Percentiles rank a stretch among this genome's conserved stretches.
These are phyloP conservation scores for Carduelis carduelis DNA, from an alignment of 2,797 vertebrate genomes.

Conservation along the genomic window DNA sequence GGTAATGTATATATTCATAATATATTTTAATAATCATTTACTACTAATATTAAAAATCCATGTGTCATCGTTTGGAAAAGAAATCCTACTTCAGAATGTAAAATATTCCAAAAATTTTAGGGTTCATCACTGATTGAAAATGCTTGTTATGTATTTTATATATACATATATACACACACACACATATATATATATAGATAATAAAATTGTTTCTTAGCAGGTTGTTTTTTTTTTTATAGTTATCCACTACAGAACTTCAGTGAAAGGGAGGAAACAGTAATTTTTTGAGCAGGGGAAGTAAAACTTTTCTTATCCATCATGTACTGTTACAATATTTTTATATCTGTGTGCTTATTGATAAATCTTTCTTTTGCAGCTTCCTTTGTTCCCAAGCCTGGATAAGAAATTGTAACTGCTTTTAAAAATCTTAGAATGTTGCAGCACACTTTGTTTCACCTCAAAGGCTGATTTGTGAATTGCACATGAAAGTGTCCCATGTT, in stretches of 20 bases:
- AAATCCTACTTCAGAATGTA: background rate
- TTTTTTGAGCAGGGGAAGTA: background rate
- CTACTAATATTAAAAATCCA: background rate
- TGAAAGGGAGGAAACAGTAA: background rate
- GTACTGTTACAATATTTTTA: background rate
- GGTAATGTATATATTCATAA: background rate
- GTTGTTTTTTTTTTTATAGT: background rate
- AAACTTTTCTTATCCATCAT: background rate
- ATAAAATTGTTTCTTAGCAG: background rate
- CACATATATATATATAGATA: background rate
- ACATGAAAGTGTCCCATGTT: background rate
- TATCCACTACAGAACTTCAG: background rate
- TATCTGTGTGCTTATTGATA: background rate
- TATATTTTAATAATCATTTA: background rate
- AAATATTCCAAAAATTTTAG: background rate
- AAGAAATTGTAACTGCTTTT: background rate
- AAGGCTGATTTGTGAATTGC: background rate
- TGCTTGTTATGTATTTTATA: background rate
- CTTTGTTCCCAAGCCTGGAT: background rate
- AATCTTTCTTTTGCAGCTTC: background rate
- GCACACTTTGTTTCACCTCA: background rate
- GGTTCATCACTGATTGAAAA: background rate
- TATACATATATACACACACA: background rate
- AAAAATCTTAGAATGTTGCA: background rate
- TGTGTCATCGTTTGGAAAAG: background rate